Percentiles rank a stretch among this genome's conserved stretches.
Evolutionary conservation across 2,113 vertebrate genomes (phyloP).

Genomic region (Mesoclemmys tuberculata): DNA sequence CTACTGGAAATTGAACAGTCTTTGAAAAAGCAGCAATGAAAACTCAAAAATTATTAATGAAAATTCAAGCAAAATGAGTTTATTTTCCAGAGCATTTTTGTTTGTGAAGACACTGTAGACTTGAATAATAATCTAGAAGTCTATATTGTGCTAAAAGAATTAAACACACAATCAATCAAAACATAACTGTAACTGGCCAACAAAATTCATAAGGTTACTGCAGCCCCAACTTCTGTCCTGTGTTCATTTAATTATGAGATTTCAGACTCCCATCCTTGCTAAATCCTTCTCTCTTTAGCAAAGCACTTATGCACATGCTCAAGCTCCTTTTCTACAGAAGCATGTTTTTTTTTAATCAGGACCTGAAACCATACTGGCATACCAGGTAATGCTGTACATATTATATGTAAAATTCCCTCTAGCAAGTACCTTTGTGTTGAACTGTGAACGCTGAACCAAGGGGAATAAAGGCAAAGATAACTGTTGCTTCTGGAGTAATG

Average conservation of each 20-base stretch:
- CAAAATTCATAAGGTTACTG: neutral
- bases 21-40: neutral
- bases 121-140: neutral
- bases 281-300: neutral
- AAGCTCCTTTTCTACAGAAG: neutral
- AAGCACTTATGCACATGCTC: neutral
- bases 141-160: accelerated
- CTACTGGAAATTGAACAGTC: neutral
- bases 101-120: neutral
- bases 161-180: neutral
- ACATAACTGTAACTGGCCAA: neutral
- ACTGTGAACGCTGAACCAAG: neutral
- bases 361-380: neutral
- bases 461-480: neutral
- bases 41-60: neutral
- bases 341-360: neutral
- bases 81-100: neutral
- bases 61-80: neutral
- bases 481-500: neutral
- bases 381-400: neutral
- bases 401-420: neutral
- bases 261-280: neutral
- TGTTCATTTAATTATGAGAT: neutral
- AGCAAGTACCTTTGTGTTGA: neutral
- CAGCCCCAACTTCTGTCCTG: neutral